Base-by-base conservation (phyloP, 2,888 invertebrate genomes). In the Blastobasis lacticolella region DNA sequence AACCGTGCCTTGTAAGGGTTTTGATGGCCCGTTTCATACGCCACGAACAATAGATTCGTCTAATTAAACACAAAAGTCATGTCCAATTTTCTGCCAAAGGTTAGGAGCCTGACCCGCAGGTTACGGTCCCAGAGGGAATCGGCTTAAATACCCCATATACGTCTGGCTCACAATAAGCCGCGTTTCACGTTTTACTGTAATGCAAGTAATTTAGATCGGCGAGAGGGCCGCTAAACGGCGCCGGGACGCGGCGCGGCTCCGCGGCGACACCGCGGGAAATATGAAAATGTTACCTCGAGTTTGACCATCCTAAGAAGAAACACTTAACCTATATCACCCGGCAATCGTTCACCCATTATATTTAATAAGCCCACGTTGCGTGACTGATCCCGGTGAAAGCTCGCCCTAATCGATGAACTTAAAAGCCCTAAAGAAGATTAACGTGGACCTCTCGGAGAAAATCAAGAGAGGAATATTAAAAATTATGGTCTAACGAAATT, bases 371-470 rank as follows among this genome's bases (percentile, higher is more conserved):
- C 56, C 45, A 57, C 67, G 61, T 78, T 66, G 77, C 81, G 82
- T 82, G 81, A 81, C 78, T 76, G 69, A 72, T 63, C 62, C 64
- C 64, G 71, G 79, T 77, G 80, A 82, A 81, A 81, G 81, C 73
- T 59, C 9, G 60, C 64, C 62, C 70, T 71, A 75, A 81, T 75
- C 76, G 72, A 74, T 74, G 67, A 73, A 71, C 72, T 74, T 71
- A 73, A 71, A 73, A 70, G 68, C 69, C 70, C 70, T 75, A 77
- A 73, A 73, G 61, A 61, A 69, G 69, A 71, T 71, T 69, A 70
- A 66, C 71, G 61, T 59, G 60, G 54, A 54, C 61, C 60, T 57
- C 60, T 58, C 59, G 51, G 51, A 51, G 63, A 61, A 64, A 58
- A 68, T 69, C 69, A 74, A 71, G 67, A 70, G 59, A 57, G 58